Percentiles rank a stretch among this genome's conserved stretches.
These are phyloP conservation scores for Parasteatoda tepidariorum DNA, from an alignment of 1,140 invertebrate genomes.

Conservation along the genomic window DNA sequence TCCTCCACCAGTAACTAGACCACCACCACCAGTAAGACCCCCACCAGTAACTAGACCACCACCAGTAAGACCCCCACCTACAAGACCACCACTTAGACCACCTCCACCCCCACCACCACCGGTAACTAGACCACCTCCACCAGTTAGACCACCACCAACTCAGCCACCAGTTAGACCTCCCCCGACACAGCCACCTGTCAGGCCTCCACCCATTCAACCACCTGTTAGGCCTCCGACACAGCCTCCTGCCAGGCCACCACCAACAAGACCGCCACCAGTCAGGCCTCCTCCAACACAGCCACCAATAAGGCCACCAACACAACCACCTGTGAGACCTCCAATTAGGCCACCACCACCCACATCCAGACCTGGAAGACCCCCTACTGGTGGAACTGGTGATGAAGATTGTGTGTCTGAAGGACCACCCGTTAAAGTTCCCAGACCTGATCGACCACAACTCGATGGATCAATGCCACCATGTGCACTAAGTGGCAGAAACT, in stretches of 20 bases:
- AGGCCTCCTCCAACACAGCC: background rate
- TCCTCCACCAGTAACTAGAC: background rate
- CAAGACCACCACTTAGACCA: background rate
- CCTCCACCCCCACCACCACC: background rate
- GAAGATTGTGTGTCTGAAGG: conserved; percentile 42
- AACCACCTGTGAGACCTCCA: background rate
- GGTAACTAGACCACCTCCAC: background rate
- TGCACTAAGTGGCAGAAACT: conserved; percentile 62
- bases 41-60: background rate
- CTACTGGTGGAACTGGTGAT: conserved; percentile 29
- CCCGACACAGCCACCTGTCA: background rate
- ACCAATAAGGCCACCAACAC: background rate
- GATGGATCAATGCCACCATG: conserved; percentile 64
- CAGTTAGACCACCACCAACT: background rate
- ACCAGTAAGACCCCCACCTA: conserved; percentile 29
- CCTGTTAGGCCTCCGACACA: background rate
- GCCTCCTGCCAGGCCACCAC: background rate
- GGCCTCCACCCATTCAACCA: background rate
- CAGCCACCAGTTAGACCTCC: background rate
- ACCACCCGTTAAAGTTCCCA: conserved; percentile 45
- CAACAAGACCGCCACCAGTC: background rate
- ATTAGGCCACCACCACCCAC: background rate
- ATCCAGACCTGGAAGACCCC: conserved; percentile 25
- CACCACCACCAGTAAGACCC: background rate
- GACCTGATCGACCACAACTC: conserved; percentile 62